Evolutionary conservation across 2,888 invertebrate species (phyloP).

Genomic region (Candidula unifasciata): DNA sequence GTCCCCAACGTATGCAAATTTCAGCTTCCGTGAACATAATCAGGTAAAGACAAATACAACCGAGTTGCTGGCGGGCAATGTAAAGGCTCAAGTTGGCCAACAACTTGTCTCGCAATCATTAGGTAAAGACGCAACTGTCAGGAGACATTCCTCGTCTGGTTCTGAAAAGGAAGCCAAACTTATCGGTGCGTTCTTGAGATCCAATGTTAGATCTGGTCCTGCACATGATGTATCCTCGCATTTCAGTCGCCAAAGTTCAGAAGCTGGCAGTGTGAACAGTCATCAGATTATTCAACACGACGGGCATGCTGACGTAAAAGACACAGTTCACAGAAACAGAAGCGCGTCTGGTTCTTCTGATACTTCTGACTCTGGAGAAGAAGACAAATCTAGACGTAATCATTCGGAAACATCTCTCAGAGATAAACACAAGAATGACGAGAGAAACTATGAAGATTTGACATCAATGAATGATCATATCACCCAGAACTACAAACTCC

Average conservation of each 20-base stretch:
- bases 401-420: background rate
- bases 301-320: background rate
- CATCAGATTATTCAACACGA: background rate
- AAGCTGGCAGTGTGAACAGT: background rate
- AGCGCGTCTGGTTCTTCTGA: background rate
- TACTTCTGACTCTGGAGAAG: background rate
- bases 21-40: background rate
- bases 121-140: background rate
- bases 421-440: background rate
- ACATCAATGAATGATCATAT: constrained; percentile 39
- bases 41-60: background rate
- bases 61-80: background rate
- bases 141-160: background rate
- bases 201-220: background rate
- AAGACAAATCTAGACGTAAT: background rate
- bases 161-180: constrained; percentile 21
- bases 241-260: background rate
- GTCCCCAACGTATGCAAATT: background rate
- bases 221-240: background rate
- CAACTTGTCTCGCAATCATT: background rate
- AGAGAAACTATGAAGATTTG: constrained; percentile 20
- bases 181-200: constrained; percentile 7
- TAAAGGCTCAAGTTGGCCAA: background rate
- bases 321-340: background rate
- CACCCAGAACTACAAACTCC: background rate